A percentile compares a stretch with the other conserved stretches of the same genome.
Conservation (phyloP, 2,797 vertebrate genomes). For the Sebastes iracundus region DNA sequence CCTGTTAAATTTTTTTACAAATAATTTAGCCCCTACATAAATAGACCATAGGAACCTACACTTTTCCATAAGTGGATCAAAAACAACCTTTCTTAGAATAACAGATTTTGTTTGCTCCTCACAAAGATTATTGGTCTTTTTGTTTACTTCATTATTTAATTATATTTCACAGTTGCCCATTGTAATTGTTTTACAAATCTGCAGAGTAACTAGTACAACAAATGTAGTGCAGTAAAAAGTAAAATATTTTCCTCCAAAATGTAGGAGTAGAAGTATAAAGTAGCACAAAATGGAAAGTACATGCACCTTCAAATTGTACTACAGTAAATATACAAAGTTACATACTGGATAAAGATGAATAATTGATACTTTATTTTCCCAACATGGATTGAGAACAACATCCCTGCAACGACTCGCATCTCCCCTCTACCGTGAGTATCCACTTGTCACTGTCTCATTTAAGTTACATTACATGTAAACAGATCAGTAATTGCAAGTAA, state of each 20-base stretch:
- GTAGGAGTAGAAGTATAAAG: no score
- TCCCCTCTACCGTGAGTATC: background rate
- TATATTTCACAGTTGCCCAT: background rate
- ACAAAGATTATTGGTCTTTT: background rate
- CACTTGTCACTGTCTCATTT: slow-evolving; percentile 48
- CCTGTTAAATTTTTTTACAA: background rate
- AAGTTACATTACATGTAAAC: slow-evolving; percentile 40
- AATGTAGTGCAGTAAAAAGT: no score
- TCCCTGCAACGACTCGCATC: background rate
- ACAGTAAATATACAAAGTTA: no score
- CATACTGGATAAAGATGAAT: background rate
- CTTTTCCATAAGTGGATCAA: background rate
- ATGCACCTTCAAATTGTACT: no score
- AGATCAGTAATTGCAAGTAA: slow-evolving; percentile 38
- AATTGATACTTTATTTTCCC: background rate
- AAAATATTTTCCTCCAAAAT: no score
- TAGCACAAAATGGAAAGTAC: no score
- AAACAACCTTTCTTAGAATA: background rate
- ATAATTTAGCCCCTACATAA: background rate
- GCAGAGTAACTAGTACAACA: no score
- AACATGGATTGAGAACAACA: background rate
- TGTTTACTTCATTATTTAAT: background rate
- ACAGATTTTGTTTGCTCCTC: background rate
- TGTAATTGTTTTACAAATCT: background rate
- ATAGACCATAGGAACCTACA: background rate